Percentiles rank a stretch among this genome's conserved stretches.
phyloP scores from a whole-genome alignment of 2,888 invertebrate genomes.

The Lomographa bimaculata region DNA sequence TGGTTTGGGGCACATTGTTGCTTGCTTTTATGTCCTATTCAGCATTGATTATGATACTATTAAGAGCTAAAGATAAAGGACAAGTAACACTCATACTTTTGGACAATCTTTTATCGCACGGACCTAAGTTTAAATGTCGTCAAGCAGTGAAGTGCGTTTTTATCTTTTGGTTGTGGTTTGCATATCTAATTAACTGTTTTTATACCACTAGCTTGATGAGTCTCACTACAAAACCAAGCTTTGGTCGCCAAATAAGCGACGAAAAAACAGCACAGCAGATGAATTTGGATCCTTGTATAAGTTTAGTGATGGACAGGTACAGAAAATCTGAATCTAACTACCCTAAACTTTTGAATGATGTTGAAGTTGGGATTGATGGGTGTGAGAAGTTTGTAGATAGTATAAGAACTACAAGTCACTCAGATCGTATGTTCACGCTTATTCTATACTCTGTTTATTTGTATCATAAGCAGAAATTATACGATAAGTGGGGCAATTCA shows the following conservation, averaged over 20 bases:
- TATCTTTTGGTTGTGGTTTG: slow-evolving; percentile 53
- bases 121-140: slow-evolving; percentile 34
- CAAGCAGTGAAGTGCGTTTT: slow-evolving; percentile 36
- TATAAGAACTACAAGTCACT: slow-evolving; percentile 42
- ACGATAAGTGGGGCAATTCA: slow-evolving; percentile 40
- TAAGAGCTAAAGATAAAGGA: slow-evolving; percentile 38
- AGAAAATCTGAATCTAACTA: slow-evolving; percentile 20
- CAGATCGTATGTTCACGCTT: slow-evolving; percentile 43
- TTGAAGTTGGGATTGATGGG: slow-evolving; percentile 11
- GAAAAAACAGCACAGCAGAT: slow-evolving; percentile 33
- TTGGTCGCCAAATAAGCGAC: slow-evolving; percentile 30
- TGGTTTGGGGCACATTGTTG: slow-evolving; percentile 46
- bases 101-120: slow-evolving; percentile 44
- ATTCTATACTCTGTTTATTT: slow-evolving; percentile 40
- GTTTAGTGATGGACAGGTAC: slow-evolving; percentile 34
- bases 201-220: slow-evolving; percentile 42
- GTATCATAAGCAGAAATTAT: slow-evolving; percentile 42
- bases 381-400: slow-evolving; percentile 39
- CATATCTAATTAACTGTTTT: slow-evolving; percentile 39
- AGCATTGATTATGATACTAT: slow-evolving; percentile 31
- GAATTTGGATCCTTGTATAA: slow-evolving; percentile 51
- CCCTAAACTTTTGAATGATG: slow-evolving; percentile 1
- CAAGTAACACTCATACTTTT: slow-evolving; percentile 41
- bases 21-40: slow-evolving; percentile 39
- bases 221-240: slow-evolving; percentile 34